Conservation (phyloP, 2,113 vertebrate genomes). For the Sceloporus tristichus region DNA sequence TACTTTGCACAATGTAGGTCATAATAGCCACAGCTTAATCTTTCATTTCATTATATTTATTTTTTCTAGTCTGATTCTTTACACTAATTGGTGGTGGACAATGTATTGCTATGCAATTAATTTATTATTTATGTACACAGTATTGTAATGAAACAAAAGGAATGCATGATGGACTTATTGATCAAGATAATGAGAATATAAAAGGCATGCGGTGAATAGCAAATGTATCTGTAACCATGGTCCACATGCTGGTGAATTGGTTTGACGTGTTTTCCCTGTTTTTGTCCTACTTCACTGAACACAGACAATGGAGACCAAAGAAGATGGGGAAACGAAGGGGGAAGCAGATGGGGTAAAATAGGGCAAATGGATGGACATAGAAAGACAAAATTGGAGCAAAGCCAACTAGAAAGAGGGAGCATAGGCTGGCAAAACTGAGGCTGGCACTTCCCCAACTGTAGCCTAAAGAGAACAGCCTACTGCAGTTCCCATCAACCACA, state of each 20-base stretch:
- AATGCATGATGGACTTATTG: background rate
- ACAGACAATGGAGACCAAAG: background rate
- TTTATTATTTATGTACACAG: background rate
- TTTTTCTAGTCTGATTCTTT: background rate
- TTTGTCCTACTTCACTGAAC: background rate
- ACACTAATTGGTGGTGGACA: background rate
- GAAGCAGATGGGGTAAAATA: background rate
- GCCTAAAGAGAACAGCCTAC: background rate
- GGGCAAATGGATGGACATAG: background rate
- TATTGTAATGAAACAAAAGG: constrained; percentile 6
- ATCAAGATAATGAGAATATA: constrained; percentile 21
- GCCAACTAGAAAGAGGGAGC: background rate
- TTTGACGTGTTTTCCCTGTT: background rate
- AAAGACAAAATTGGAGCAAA: background rate
- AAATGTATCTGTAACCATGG: background rate
- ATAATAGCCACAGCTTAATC: background rate
- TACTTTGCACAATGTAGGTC: background rate
- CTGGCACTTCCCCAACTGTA: background rate
- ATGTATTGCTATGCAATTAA: background rate
- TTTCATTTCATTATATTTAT: background rate
- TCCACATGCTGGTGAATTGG: background rate
- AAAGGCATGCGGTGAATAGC: background rate
- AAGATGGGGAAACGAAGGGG: background rate
- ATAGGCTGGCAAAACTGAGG: background rate
- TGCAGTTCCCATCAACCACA: background rate